A percentile compares a stretch with the other conserved stretches of the same genome.
Evolutionary conservation across 1,140 invertebrate genomes (phyloP).

Genomic region (Chironomus striatipennis): DNA sequence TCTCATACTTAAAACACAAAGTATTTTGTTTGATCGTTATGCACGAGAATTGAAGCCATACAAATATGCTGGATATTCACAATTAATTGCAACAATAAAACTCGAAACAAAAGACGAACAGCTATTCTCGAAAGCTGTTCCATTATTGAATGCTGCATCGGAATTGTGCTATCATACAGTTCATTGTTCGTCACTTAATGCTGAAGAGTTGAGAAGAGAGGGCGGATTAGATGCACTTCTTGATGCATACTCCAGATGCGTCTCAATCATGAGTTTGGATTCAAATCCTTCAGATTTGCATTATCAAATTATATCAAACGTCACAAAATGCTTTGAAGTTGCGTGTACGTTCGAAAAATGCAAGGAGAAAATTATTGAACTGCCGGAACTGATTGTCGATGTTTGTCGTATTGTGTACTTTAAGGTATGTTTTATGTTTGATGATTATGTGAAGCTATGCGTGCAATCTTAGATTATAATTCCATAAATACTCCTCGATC

Average conservation of each 20-base stretch:
- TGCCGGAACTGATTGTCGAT: conserved; percentile 79
- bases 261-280: conserved; percentile 74
- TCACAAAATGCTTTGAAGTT: conserved; percentile 86
- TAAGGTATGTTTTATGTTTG: conserved; percentile 51
- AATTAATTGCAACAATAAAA: conserved; percentile 91
- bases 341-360: conserved; percentile 90
- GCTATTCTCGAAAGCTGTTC: conserved; percentile 82
- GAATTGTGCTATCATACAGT: conserved; percentile 96
- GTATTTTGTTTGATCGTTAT: conserved; percentile 91
- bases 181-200: conserved; percentile 93
- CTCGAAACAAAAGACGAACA: conserved; percentile 89
- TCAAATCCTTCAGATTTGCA: conserved; percentile 70
- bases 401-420: conserved; percentile 84
- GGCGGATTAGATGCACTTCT: conserved; percentile 81
- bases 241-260: conserved; percentile 84
- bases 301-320: conserved; percentile 88
- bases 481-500: too few species aligned
- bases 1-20: conserved; percentile 89
- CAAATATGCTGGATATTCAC: conserved; percentile 98
- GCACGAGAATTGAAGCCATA: conserved; percentile 88
- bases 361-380: conserved; percentile 75
- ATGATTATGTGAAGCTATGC: background rate
- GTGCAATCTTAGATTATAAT: too few species aligned
- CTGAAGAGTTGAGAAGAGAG: conserved; percentile 91
- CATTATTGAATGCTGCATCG: conserved; percentile 79